phyloP scores from a whole-genome alignment of 1,140 invertebrate species.

The Nomia melanderi region DNA sequence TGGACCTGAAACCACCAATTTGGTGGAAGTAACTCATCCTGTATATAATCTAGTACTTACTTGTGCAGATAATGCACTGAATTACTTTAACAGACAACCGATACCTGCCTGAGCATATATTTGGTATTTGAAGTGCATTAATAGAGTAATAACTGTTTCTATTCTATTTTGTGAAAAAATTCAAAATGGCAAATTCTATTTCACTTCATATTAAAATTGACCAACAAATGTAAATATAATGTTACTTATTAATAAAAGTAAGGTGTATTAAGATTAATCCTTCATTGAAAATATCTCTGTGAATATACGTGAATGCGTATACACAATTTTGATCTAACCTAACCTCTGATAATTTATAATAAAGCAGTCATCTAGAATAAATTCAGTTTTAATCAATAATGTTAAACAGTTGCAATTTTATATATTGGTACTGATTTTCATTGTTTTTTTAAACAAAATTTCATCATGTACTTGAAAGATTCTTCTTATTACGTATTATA shows the following conservation, averaged over 20 bases:
- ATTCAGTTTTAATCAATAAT: no score
- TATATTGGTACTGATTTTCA: no score
- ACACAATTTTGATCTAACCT: background rate
- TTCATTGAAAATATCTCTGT: background rate
- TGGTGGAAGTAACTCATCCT: conserved; percentile 74
- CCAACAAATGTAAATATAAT: conserved; percentile 49
- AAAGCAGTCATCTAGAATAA: no score
- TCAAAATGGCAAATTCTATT: conserved; percentile 27
- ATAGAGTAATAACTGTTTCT: conserved; percentile 38
- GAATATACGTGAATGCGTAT: background rate
- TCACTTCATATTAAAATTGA: conserved; percentile 39
- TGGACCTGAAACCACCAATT: conserved; percentile 64
- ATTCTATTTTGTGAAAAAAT: conserved; percentile 40
- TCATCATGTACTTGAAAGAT: background rate
- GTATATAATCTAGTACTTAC: conserved; percentile 74
- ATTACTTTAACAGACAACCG: conserved; percentile 72
- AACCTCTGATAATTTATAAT: background rate
- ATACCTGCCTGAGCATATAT: conserved; percentile 68
- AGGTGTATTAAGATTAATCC: background rate
- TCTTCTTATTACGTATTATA: background rate
- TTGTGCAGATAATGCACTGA: conserved; percentile 69
- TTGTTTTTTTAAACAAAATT: background rate
- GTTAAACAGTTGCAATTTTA: background rate
- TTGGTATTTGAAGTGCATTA: conserved; percentile 41
- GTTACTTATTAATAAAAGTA: conserved; percentile 45